phyloP scores from a whole-genome alignment of 2,113 vertebrate species.

The Thalassarche chlororhynchos region DNA sequence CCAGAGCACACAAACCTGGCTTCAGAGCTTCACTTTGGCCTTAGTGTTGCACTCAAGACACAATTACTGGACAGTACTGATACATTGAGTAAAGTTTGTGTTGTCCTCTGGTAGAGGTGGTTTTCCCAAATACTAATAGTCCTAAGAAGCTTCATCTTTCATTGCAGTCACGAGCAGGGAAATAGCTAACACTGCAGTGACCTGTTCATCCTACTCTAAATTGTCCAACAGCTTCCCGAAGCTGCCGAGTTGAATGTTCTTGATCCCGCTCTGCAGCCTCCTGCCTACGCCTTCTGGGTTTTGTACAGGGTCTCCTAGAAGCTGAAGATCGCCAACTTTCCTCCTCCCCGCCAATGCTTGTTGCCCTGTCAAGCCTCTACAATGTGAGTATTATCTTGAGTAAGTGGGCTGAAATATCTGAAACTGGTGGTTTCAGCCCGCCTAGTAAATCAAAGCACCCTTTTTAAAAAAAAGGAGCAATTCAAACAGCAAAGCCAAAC shows the following conservation, averaged over 20 bases:
- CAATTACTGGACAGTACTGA: not conserved
- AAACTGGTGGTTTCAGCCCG: not conserved
- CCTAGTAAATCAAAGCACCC: not conserved
- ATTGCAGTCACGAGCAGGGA: not conserved
- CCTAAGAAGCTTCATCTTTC: not conserved
- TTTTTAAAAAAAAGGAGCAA: not conserved
- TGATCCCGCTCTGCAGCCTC: rapidly evolving
- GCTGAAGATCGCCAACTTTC: not conserved
- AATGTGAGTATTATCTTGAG: not conserved
- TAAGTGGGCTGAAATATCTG: slow-evolving; percentile 15
- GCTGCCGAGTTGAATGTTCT: not conserved
- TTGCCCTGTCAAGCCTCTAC: not conserved
- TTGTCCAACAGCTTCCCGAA: not conserved
- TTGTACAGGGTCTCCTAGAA: not conserved
- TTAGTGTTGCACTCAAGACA: not conserved
- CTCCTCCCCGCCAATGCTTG: rapidly evolving
- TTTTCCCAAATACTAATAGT: not conserved
- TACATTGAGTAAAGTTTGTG: not conserved
- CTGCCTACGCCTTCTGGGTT: not conserved
- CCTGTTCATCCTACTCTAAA: not conserved
- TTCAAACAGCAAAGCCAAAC: not conserved
- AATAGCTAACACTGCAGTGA: not conserved
- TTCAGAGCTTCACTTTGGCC: not conserved
- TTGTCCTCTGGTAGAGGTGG: not conserved
- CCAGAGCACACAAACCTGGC: not conserved